A percentile compares a stretch with the other conserved stretches of the same genome.
Evolutionary conservation across 2,888 invertebrate species (phyloP).

Genomic region (Cecidostiba fungosa): DNA sequence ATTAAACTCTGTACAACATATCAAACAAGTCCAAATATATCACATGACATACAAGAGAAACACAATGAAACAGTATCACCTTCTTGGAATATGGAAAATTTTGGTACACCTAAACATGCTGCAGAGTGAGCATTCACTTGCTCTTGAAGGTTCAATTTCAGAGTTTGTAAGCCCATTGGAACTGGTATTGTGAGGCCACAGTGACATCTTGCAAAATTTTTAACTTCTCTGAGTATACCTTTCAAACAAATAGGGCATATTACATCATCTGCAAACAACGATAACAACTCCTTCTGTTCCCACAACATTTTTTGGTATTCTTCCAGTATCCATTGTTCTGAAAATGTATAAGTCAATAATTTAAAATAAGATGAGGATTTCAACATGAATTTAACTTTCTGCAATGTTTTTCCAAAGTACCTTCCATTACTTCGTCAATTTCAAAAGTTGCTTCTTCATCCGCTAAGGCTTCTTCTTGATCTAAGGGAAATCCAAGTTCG

Average conservation of each 20-base stretch:
- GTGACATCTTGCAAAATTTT: conserved; percentile 70
- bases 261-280: conserved; percentile 69
- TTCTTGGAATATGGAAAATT: conserved; percentile 60
- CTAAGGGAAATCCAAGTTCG: conserved; percentile 19
- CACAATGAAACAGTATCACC: conserved; percentile 55
- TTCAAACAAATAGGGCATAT: conserved; percentile 79
- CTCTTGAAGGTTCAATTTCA: conserved; percentile 70
- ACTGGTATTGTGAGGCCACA: conserved; percentile 73
- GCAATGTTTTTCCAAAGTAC: conserved; percentile 29
- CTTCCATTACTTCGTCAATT: conserved; percentile 61
- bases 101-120: conserved; percentile 69
- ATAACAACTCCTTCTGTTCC: conserved; percentile 73
- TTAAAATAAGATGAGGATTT: not conserved
- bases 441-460: conserved; percentile 54
- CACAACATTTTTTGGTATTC: conserved; percentile 76
- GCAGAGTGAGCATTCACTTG: conserved; percentile 71
- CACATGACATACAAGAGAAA: conserved; percentile 59
- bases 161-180: conserved; percentile 65
- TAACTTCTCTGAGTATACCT: conserved; percentile 67
- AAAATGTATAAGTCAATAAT: not conserved
- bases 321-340: conserved; percentile 76
- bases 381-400: not conserved
- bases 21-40: conserved; percentile 57
- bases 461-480: conserved; percentile 50
- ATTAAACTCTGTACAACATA: not conserved